These are phyloP conservation scores for Clusia tigrina DNA, from an alignment of 2,888 invertebrate species.

Conservation along the genomic window DNA sequence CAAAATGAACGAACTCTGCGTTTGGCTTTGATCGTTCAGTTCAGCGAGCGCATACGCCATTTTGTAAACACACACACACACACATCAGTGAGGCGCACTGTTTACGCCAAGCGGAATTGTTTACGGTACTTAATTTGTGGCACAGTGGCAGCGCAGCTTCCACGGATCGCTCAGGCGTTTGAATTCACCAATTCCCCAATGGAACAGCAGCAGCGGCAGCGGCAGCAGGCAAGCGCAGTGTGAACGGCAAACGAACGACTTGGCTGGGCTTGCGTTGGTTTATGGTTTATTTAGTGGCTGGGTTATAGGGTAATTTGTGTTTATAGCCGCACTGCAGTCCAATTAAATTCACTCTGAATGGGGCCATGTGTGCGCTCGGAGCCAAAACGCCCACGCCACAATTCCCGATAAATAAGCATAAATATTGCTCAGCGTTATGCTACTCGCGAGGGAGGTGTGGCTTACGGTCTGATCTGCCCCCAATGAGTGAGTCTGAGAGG, in stretches of 20 bases:
- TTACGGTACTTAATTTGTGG: slow-evolving; percentile 12
- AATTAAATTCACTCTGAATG: slow-evolving; percentile 18
- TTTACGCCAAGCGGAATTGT: background rate
- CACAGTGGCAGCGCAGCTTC: background rate
- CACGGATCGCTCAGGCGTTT: background rate
- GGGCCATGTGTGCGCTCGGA: slow-evolving; percentile 15
- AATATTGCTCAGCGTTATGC: background rate
- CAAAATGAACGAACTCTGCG: slow-evolving; percentile 29
- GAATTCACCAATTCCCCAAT: slow-evolving; percentile 10
- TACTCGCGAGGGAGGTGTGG: background rate
- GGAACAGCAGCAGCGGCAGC: background rate
- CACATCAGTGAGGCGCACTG: background rate
- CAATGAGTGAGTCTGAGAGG: too few relatives aligned
- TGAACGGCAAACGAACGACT: too few relatives aligned
- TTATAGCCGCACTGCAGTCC: slow-evolving; percentile 37
- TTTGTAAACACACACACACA: slow-evolving; percentile 15
- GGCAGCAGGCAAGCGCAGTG: too few relatives aligned
- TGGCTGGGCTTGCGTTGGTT: slow-evolving; percentile 25
- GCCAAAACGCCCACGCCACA: slow-evolving; percentile 2
- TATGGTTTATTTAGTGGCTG: slow-evolving; percentile 49
- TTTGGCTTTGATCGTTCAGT: slow-evolving; percentile 19
- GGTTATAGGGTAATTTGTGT: slow-evolving; percentile 53
- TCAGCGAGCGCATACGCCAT: slow-evolving; percentile 14
- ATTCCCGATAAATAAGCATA: background rate
- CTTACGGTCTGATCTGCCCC: too few relatives aligned